Conservation (phyloP, 2,113 vertebrate species). For the Gopherus flavomarginatus region DNA sequence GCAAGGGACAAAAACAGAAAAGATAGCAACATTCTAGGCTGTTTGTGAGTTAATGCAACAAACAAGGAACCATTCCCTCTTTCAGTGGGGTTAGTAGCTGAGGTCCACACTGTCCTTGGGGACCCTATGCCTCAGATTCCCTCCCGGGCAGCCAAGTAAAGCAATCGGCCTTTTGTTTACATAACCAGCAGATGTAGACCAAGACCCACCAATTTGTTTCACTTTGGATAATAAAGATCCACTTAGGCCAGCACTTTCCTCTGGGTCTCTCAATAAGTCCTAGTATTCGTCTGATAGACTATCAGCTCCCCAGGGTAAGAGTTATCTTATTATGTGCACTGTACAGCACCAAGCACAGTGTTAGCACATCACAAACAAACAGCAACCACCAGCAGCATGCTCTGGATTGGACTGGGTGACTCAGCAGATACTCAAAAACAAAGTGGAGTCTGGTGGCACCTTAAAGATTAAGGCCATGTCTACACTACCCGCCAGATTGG, state of each 20-base stretch:
- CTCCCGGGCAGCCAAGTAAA: not conserved
- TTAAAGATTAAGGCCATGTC: too few relatives aligned
- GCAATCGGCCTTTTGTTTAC: not conserved
- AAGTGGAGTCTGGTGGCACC: too few relatives aligned
- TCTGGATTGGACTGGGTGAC: not conserved
- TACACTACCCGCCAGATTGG: too few relatives aligned
- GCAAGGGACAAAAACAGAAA: not conserved
- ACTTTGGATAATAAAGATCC: accelerated
- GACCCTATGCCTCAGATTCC: not conserved
- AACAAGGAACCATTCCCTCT: not conserved
- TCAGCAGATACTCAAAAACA: not conserved
- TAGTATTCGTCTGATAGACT: accelerated
- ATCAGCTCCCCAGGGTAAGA: not conserved
- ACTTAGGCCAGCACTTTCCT: accelerated
- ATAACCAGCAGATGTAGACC: not conserved
- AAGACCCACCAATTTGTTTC: not conserved
- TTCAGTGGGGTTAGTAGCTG: not conserved
- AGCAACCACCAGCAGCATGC: not conserved
- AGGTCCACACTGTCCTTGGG: not conserved
- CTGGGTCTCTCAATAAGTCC: not conserved
- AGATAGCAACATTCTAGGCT: not conserved
- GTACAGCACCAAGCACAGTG: not conserved
- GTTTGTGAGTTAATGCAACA: not conserved
- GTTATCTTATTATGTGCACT: not conserved
- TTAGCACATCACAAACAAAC: not conserved